These are phyloP conservation scores for Elaphurus davidianus DNA, from an alignment of 2,113 vertebrate species.

Conservation along the genomic window DNA sequence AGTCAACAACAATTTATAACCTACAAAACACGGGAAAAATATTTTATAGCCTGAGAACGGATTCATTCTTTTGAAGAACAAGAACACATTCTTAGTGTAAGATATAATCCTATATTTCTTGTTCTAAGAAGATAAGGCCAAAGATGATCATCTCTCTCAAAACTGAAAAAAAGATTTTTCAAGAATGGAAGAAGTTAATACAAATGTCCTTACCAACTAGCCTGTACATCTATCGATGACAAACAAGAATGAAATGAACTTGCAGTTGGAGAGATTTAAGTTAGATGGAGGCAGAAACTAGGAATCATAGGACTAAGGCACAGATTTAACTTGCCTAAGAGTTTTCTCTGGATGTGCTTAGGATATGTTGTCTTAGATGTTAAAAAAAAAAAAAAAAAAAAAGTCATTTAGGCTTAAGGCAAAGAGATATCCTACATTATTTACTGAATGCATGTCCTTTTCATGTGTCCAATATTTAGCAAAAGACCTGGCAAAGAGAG, in stretches of 20 bases:
- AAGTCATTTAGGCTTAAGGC: not conserved
- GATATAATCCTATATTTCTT: not conserved
- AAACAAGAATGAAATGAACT: not conserved
- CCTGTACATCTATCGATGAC: not conserved
- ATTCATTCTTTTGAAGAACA: not conserved
- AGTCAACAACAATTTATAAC: conserved; percentile 23
- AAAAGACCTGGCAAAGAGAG: not conserved
- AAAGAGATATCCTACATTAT: not conserved
- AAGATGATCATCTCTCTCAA: not conserved
- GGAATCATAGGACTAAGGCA: not conserved
- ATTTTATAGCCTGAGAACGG: not conserved
- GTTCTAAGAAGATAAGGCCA: not conserved
- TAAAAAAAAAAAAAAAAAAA: not conserved
- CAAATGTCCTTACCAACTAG: not conserved
- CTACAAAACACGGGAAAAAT: conserved; percentile 29
- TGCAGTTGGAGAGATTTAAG: not conserved
- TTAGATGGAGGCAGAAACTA: not conserved
- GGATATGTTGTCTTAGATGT: not conserved
- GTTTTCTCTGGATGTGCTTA: not conserved
- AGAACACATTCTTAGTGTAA: not conserved
- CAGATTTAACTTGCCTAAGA: not conserved
- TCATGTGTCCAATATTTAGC: not conserved
- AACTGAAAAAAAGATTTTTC: not conserved
- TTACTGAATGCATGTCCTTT: not conserved
- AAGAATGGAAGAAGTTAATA: not conserved